These are phyloP conservation scores for Seriola dumerili DNA, from an alignment of 2,113 vertebrate species.

Conservation along the genomic window DNA sequence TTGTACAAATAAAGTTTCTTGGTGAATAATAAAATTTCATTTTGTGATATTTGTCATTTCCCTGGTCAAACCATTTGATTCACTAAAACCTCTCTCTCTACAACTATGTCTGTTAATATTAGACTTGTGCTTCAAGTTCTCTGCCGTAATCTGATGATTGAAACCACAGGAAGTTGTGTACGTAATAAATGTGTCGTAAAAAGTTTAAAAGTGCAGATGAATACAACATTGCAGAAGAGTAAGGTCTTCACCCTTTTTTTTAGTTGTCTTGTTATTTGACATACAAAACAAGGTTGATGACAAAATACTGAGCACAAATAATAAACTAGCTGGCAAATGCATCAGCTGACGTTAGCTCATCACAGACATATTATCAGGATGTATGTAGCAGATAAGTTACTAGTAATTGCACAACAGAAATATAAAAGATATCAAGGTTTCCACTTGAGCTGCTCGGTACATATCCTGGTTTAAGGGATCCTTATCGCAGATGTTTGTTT, in stretches of 20 bases:
- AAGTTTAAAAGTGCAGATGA: background rate
- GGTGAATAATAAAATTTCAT: slow-evolving; percentile 6
- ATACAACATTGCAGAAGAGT: background rate
- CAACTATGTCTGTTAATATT: background rate
- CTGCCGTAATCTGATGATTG: background rate
- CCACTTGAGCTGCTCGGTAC: too few relatives aligned
- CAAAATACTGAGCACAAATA: background rate
- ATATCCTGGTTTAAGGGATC: too few relatives aligned
- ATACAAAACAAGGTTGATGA: background rate
- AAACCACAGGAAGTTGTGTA: background rate
- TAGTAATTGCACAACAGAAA: too few relatives aligned
- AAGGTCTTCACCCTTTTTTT: background rate
- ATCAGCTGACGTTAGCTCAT: too few relatives aligned
- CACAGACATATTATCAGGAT: background rate
- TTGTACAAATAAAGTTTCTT: slow-evolving; percentile 66
- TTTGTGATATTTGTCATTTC: background rate
- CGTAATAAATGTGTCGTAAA: background rate
- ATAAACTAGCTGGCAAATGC: too few relatives aligned
- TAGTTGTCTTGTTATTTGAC: background rate
- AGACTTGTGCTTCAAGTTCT: background rate
- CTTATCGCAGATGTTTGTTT: too few relatives aligned
- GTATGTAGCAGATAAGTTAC: too few relatives aligned
- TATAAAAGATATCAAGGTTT: too few relatives aligned
- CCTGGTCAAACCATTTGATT: background rate
- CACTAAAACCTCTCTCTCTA: background rate